Percentiles rank a stretch among this genome's conserved stretches.
phyloP scores from a whole-genome alignment of 35 echinoderm and acorn worm species.

The Patiria miniata region DNA sequence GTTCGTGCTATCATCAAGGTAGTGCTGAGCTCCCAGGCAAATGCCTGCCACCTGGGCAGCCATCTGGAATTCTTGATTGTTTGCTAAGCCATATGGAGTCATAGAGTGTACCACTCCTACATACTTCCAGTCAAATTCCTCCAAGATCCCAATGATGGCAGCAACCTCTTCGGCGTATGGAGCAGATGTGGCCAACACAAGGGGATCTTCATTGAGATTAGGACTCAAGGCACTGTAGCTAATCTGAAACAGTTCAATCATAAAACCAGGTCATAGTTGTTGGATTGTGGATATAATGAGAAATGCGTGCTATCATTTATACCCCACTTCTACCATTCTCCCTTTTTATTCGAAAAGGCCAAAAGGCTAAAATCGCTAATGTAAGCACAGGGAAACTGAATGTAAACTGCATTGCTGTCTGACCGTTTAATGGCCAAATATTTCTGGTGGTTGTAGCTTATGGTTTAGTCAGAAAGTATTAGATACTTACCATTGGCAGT shows the following conservation, averaged over 20 bases:
- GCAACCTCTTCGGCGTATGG: constrained; percentile 17
- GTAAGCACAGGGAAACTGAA: no score
- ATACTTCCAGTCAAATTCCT: constrained; percentile 27
- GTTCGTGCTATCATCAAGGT: constrained; percentile 10
- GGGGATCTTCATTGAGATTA: neutral
- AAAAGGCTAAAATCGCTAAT: no score
- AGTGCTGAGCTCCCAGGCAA: constrained; percentile 20
- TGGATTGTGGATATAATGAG: no score
- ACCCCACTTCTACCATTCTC: no score
- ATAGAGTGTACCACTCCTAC: constrained; percentile 35
- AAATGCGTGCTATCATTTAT: no score
- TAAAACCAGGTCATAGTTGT: no score
- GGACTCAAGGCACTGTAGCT: neutral
- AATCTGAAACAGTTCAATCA: neutral
- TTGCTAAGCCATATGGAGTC: constrained; percentile 19
- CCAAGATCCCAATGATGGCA: constrained; percentile 14
- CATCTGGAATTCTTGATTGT: constrained; percentile 15
- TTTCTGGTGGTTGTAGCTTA: no score
- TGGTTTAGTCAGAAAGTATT: no score
- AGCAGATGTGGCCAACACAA: constrained; percentile 32
- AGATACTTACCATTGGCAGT: neutral
- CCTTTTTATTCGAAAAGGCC: no score
- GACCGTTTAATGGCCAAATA: no score
- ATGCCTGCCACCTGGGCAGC: neutral
- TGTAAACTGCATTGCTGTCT: no score